Evolutionary conservation across 2,888 invertebrate genomes (phyloP), one percentile per base, ranked within the genome.

Genomic region (Ypsolopha scabrella): DNA sequence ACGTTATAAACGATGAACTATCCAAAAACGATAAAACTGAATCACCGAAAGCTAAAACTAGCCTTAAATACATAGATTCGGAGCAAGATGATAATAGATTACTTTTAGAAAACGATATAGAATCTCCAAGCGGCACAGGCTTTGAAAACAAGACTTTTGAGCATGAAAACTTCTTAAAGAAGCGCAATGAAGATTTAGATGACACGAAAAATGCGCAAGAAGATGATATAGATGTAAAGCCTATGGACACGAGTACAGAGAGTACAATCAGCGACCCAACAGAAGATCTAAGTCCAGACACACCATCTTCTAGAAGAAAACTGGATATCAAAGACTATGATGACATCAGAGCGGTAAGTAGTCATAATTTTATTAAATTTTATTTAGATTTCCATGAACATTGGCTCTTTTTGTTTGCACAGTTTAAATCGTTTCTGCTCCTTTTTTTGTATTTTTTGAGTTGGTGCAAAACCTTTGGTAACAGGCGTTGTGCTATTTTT

Each of bases 101-200:
- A 54, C 61, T 80, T 48, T 66, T 85, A 43, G 80, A 82, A 51
- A 75, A 81, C 65, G 81, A 87, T 54, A 69, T 85, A 43, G 80
- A 87, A 64, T 85, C 85, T 50, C 86, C 86, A 0, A 79, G 80
- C 46, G 80, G 80, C 53, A 80, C 88, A 52, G 87, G 86, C 14
- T 87, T 85, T 60, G 82, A 87, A 54, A 81, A 86, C 50, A 81
- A 83, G 58, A 82, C 86, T 0, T 79, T 87, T 58, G 82, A 87
- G 60, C 82, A 86, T 62, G 79, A 87, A 60, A 81, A 87, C 64
- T 80, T 73, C 59, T 62, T 87, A 51, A 75, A 85, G 65, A 81
- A 80, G 54, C 75, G 85, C 36, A 78, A 75, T 0, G 87, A 86
- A 51, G 83, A 79, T 51, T 68, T 64, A 37, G 80, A 78, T n/a